Conservation (phyloP, 2,113 vertebrate species). For the Colinus virginianus region DNA sequence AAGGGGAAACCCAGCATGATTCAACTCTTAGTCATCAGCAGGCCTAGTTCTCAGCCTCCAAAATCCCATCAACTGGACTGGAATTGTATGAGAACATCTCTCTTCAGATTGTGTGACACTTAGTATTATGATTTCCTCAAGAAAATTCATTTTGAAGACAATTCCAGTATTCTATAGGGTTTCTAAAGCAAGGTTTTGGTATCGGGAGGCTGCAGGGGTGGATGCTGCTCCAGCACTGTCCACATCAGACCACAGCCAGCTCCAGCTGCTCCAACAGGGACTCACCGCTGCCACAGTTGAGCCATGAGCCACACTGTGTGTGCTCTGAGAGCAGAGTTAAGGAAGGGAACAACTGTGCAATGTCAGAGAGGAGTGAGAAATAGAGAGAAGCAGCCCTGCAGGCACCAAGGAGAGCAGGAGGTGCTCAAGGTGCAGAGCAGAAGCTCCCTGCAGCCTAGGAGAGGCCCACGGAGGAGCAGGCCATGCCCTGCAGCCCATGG, state of each 20-base stretch:
- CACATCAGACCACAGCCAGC: not conserved
- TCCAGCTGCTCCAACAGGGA: not conserved
- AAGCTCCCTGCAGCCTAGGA: too few relatives aligned
- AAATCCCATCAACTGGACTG: not conserved
- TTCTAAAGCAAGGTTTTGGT: not conserved
- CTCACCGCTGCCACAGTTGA: too few relatives aligned
- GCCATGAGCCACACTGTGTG: not conserved
- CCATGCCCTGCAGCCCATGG: not conserved
- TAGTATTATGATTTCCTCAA: not conserved
- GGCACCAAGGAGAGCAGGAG: too few relatives aligned
- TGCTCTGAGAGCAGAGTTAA: not conserved
- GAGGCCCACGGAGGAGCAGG: too few relatives aligned
- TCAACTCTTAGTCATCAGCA: not conserved
- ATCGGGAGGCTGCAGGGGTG: not conserved
- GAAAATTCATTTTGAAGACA: constrained; percentile 1
- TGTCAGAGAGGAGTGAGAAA: not conserved
- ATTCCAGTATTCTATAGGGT: not conserved
- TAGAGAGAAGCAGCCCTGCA: not conserved
- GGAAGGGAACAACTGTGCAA: not conserved
- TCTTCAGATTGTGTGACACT: not conserved
- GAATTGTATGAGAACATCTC: not conserved
- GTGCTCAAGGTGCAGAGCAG: too few relatives aligned
- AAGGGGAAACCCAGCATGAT: not conserved
- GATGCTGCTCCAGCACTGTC: not conserved
- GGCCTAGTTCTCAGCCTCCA: not conserved